These are phyloP conservation scores for Paramuricea clavata DNA, from an alignment of 92 coral and sea anemone species.

Conservation along the genomic window DNA sequence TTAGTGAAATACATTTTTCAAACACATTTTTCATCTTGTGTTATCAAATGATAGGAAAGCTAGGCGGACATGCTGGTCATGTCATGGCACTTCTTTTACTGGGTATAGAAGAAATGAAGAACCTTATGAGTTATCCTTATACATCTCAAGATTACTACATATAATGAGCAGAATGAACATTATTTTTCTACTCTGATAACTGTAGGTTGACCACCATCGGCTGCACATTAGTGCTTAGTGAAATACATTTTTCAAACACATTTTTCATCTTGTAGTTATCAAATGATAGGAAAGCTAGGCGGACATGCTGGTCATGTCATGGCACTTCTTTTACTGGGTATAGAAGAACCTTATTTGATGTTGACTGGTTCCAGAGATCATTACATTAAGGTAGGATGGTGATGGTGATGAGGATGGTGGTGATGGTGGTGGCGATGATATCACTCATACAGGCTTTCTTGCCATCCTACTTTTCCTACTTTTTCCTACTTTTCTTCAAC, in stretches of 20 bases:
- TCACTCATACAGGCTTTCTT: neutral
- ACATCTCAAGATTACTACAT: no score
- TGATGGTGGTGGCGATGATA: neutral
- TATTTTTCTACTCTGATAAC: neutral
- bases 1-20: no score
- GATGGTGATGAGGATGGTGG: neutral
- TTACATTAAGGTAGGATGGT: constrained; percentile 83
- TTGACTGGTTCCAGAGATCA: constrained; percentile 98
- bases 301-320: constrained; percentile 97
- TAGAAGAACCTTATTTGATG: constrained; percentile 78
- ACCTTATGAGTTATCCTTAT: no score
- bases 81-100: constrained; percentile 85
- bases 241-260: no score
- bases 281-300: constrained; percentile 95
- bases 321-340: constrained; percentile 79
- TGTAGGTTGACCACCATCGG: neutral
- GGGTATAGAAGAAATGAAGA: constrained; percentile 72
- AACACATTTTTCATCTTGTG: constrained; percentile 12
- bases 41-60: constrained; percentile 93
- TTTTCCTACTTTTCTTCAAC: no score
- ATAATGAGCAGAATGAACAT: no score
- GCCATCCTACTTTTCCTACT: no score
- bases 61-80: constrained; percentile 96
- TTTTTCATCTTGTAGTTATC: constrained; percentile 59
- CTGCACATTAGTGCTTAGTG: neutral